These are phyloP conservation scores for Trisateles emortualis DNA, from an alignment of 2,888 invertebrate genomes.

Conservation along the genomic window DNA sequence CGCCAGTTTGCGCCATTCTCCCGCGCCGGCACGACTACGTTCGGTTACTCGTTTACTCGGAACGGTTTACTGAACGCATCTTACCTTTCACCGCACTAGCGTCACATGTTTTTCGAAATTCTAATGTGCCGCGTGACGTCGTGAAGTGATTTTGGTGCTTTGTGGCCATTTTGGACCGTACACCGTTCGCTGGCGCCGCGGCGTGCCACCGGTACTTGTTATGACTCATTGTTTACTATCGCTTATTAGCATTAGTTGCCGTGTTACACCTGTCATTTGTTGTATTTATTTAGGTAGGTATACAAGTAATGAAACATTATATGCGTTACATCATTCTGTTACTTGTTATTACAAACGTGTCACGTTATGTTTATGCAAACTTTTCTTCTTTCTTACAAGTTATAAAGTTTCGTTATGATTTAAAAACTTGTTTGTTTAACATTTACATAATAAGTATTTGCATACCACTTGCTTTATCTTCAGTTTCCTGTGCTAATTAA, in stretches of 20 bases:
- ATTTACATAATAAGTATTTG: constrained; percentile 22
- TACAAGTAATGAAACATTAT: constrained; percentile 21
- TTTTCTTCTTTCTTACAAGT: constrained; percentile 10
- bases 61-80: constrained; percentile 79
- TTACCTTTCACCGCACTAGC: constrained; percentile 82
- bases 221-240: constrained; percentile 73
- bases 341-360: constrained; percentile 10
- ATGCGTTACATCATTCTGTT: constrained; percentile 11
- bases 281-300: constrained; percentile 45
- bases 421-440: constrained; percentile 10
- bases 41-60: constrained; percentile 76
- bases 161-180: constrained; percentile 75
- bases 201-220: constrained; percentile 69
- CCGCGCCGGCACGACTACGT: constrained; percentile 79
- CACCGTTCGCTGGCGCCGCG: constrained; percentile 59
- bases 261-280: constrained; percentile 58
- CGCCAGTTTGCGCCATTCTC: constrained; percentile 84
- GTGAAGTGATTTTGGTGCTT: constrained; percentile 83
- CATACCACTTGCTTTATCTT: constrained; percentile 14
- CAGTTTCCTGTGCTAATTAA: constrained; percentile 25
- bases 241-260: constrained; percentile 53
- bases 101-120: constrained; percentile 72
- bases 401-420: neutral
- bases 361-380: constrained; percentile 15
- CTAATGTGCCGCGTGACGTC: constrained; percentile 74